These are phyloP conservation scores for Polylopha cassiicola DNA, from an alignment of 2,888 invertebrate species.

Conservation along the genomic window DNA sequence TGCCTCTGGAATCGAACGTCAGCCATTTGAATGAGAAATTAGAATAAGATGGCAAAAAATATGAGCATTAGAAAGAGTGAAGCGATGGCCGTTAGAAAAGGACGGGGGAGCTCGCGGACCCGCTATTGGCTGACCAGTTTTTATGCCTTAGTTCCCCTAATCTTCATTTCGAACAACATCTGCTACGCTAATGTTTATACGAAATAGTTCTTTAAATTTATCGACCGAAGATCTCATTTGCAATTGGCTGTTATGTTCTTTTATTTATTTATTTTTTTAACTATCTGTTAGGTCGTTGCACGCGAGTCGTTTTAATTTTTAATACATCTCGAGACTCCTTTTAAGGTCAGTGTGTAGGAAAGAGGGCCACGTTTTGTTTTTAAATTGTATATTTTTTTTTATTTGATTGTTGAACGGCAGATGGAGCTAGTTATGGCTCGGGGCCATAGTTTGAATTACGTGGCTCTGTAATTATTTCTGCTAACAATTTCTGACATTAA, in stretches of 20 bases:
- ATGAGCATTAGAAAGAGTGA: slow-evolving; percentile 71
- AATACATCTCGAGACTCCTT: slow-evolving; percentile 63
- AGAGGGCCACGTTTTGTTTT: slow-evolving; percentile 41
- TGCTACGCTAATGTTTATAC: slow-evolving; percentile 67
- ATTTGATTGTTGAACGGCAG: slow-evolving; percentile 50
- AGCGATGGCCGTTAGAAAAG: slow-evolving; percentile 46
- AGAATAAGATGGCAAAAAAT: slow-evolving; percentile 75
- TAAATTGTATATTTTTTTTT: slow-evolving; percentile 48
- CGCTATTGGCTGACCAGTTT: slow-evolving; percentile 72
- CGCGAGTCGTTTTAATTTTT: slow-evolving; percentile 68
- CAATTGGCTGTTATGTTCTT: slow-evolving; percentile 43
- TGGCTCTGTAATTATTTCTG: slow-evolving; percentile 28
- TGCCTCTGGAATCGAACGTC: slow-evolving; percentile 64
- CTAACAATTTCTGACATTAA: slow-evolving; percentile 31
- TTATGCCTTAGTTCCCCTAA: slow-evolving; percentile 77
- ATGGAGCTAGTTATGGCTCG: slow-evolving; percentile 32
- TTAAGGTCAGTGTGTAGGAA: slow-evolving; percentile 57
- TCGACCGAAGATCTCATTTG: slow-evolving; percentile 62
- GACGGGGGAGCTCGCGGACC: slow-evolving; percentile 43
- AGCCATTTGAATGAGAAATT: slow-evolving; percentile 72
- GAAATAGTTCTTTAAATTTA: slow-evolving; percentile 71
- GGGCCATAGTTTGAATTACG: slow-evolving; percentile 26
- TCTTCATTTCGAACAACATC: slow-evolving; percentile 73
- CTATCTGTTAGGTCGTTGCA: slow-evolving; percentile 60
- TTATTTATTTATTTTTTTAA: slow-evolving; percentile 48